These are phyloP conservation scores for Lampris megalopsis DNA, from an alignment of 2,113 vertebrate species.

Conservation along the genomic window DNA sequence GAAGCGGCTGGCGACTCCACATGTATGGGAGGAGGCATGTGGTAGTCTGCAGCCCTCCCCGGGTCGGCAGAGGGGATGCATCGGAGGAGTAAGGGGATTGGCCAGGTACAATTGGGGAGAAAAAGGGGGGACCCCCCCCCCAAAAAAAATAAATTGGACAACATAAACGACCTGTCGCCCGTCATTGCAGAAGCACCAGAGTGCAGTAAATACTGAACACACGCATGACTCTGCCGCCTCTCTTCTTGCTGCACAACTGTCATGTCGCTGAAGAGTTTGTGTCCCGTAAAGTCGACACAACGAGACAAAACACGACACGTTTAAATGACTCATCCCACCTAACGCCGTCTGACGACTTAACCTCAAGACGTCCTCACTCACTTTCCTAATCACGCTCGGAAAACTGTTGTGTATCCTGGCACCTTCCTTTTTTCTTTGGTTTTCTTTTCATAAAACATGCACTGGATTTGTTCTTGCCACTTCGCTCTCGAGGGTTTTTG, in stretches of 20 bases:
- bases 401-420: conserved; percentile 68
- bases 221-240: conserved; percentile 3
- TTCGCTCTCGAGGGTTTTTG: conserved; percentile 8
- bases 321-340: neutral
- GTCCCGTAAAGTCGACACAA: neutral
- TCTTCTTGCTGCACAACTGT: neutral
- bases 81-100: no score
- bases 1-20: no score
- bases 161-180: neutral
- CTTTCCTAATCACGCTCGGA: conserved; percentile 49
- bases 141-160: no score
- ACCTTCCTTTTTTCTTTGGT: conserved; percentile 59
- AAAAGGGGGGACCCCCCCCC: no score
- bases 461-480: conserved; percentile 56
- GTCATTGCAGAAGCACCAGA: neutral
- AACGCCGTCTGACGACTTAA: conserved; percentile 10
- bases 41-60: no score
- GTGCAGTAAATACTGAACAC: conserved; percentile 3
- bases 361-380: conserved; percentile 20
- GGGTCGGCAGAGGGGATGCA: no score
- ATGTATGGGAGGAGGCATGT: no score
- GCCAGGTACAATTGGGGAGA: no score
- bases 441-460: conserved; percentile 43
- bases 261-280: neutral
- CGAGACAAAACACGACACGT: neutral